Conservation (phyloP, 1,140 invertebrate genomes). For the Pollicipes pollicipes region DNA sequence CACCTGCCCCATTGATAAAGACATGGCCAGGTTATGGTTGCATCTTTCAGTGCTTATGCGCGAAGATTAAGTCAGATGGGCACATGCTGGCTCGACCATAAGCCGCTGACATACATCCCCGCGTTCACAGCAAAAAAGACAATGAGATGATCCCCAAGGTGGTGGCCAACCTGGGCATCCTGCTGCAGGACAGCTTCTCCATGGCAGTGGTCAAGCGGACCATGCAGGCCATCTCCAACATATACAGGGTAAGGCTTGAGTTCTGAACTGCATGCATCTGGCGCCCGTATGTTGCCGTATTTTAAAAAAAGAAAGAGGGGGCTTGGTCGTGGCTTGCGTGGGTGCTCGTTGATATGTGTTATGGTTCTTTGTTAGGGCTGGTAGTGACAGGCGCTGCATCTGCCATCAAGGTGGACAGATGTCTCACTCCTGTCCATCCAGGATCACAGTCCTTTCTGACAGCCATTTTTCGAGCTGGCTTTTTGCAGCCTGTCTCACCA, state of each 20-base stretch:
- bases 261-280: background rate
- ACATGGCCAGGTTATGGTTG: too few species aligned
- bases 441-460: too few species aligned
- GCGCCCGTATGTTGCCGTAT: background rate
- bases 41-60: too few species aligned
- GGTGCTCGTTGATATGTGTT: too few species aligned
- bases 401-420: too few species aligned
- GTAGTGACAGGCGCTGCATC: too few species aligned
- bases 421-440: too few species aligned
- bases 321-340: too few species aligned
- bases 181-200: slow-evolving; percentile 52
- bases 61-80: background rate
- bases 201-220: slow-evolving; percentile 81
- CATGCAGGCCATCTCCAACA: slow-evolving; percentile 64
- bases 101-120: slow-evolving; percentile 7
- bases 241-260: slow-evolving; percentile 68
- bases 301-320: background rate
- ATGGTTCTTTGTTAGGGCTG: too few species aligned
- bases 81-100: background rate
- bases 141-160: slow-evolving; percentile 63
- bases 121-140: slow-evolving; percentile 73
- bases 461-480: too few species aligned
- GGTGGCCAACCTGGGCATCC: slow-evolving; percentile 51
- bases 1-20: too few species aligned
- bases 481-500: too few species aligned